phyloP scores from a whole-genome alignment of 2,113 vertebrate species.

The Nesoenas mayeri region DNA sequence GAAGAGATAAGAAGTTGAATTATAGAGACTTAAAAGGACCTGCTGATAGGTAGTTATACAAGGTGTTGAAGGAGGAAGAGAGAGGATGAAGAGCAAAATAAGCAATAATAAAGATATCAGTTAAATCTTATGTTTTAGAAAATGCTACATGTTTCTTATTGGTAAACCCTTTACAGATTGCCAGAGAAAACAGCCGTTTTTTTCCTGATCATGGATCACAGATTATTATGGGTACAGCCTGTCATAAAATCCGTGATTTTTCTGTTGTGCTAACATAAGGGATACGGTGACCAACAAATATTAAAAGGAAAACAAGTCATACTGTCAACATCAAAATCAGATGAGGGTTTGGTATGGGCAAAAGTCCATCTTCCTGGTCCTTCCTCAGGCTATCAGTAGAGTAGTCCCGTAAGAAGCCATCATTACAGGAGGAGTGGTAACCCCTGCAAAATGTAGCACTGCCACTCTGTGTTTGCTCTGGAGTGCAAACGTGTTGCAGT shows the following conservation, averaged over 20 bases:
- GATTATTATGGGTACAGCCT: not conserved
- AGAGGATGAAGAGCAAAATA: not conserved
- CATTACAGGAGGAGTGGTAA: not conserved
- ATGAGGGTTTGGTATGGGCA: not conserved
- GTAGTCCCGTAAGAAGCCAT: not conserved
- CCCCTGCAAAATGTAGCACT: not conserved
- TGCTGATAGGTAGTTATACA: not conserved
- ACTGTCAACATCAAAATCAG: not conserved
- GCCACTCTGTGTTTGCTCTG: not conserved
- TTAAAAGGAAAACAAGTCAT: not conserved
- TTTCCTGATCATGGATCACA: not conserved
- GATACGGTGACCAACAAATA: not conserved
- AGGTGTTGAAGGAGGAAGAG: not conserved
- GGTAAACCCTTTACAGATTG: not conserved
- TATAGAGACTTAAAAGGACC: not conserved
- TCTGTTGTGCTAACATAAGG: not conserved
- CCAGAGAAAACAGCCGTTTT: not conserved
- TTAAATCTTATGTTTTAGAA: not conserved
- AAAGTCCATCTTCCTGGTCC: not conserved
- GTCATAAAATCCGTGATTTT: not conserved
- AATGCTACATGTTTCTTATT: not conserved
- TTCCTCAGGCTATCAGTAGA: not conserved
- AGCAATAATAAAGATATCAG: not conserved
- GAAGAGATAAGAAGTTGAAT: not conserved
- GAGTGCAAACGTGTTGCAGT: not conserved